phyloP scores from a whole-genome alignment of 2,797 vertebrate genomes.

The Enteromius mattozi region DNA sequence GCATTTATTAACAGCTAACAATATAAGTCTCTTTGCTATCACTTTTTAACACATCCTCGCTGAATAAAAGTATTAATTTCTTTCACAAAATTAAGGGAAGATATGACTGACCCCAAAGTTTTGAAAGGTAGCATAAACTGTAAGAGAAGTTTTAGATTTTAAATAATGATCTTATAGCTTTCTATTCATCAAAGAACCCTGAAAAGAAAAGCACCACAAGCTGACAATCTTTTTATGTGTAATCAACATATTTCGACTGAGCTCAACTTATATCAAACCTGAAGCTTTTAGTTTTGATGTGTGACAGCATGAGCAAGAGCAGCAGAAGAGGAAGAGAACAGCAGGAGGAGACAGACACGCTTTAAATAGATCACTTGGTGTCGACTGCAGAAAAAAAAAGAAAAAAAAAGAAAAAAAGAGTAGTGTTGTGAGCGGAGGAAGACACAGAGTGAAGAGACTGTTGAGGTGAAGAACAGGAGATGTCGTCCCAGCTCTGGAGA shows the following conservation, averaged over 20 bases:
- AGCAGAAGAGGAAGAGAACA: not conserved
- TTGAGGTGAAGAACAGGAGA: constrained; percentile 17
- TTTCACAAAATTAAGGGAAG: not conserved
- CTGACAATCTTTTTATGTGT: not conserved
- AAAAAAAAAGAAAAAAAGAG: not conserved
- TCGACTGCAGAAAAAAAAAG: too few species aligned
- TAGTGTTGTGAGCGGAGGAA: not conserved
- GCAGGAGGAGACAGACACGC: constrained; percentile 1
- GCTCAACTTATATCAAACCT: not conserved
- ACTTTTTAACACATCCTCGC: not conserved
- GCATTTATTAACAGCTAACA: not conserved
- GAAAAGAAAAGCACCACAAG: not conserved
- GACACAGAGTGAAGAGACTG: not conserved
- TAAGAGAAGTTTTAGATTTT: not conserved
- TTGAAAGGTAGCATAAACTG: not conserved
- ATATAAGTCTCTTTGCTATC: not conserved
- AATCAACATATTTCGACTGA: not conserved
- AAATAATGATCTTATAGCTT: not conserved
- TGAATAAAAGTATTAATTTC: not conserved
- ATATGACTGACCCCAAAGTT: not conserved
- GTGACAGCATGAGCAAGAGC: not conserved
- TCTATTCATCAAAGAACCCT: not conserved
- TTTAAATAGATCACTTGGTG: constrained; percentile 22
- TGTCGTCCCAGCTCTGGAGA: not conserved
- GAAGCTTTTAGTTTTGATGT: not conserved